Conservation (phyloP, 2,113 vertebrate species). For the Lagenorhynchus albirostris region DNA sequence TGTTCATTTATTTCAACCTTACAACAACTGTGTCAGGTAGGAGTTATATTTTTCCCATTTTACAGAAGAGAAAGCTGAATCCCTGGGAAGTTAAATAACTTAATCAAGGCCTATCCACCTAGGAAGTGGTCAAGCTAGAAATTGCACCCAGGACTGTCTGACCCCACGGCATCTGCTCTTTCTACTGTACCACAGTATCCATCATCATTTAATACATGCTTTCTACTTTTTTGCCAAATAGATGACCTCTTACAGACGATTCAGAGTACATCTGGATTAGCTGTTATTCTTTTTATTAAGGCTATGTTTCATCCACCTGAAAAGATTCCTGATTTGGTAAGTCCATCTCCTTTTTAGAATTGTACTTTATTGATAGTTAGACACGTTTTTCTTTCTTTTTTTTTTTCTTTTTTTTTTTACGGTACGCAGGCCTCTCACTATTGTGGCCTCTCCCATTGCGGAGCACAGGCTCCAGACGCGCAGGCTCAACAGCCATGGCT, state of each 20-base stretch:
- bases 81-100: neutral
- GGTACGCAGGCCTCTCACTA: no score
- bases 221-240: constrained; percentile 66
- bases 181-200: neutral
- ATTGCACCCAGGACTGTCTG: neutral
- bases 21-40: neutral
- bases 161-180: neutral
- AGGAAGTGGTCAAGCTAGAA: neutral
- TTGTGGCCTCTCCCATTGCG: no score
- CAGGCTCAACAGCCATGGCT: no score
- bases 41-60: neutral
- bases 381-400: neutral
- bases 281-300: constrained; percentile 88
- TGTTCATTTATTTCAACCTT: neutral
- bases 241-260: constrained; percentile 91
- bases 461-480: no score
- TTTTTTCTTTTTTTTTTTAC: no score
- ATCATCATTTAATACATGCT: neutral
- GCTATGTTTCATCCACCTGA: constrained; percentile 86
- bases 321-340: constrained; percentile 88
- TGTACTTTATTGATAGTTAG: neutral
- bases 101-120: neutral
- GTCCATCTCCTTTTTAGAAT: constrained; percentile 61
- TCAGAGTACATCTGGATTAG: constrained; percentile 93
- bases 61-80: neutral